These are phyloP conservation scores for Amiota mariae DNA, from an alignment of 2,888 invertebrate species.

Conservation along the genomic window DNA sequence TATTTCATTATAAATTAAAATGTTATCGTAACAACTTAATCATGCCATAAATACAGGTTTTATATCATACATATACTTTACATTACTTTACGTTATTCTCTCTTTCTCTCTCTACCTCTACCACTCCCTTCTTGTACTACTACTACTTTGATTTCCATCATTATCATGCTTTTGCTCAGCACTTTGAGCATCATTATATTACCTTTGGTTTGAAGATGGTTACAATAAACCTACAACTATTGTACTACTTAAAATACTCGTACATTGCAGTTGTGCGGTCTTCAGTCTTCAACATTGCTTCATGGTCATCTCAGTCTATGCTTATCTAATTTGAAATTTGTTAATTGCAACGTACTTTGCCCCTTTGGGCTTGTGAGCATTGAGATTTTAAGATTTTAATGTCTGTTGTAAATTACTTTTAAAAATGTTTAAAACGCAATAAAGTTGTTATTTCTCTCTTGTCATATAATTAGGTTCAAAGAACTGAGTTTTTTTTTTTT, in stretches of 20 bases:
- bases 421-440: conserved; percentile 62
- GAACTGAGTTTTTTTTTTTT: not conserved
- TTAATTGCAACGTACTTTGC: conserved; percentile 53
- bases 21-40: conserved; percentile 64
- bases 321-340: conserved; percentile 61
- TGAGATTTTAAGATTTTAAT: conserved; percentile 45
- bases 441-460: conserved; percentile 53
- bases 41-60: conserved; percentile 49
- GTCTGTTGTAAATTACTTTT: conserved; percentile 61
- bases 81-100: not conserved
- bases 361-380: conserved; percentile 1
- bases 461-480: conserved; percentile 53
- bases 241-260: not conserved
- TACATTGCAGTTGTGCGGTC: not conserved
- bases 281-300: not conserved
- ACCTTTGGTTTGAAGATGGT: conserved; percentile 25
- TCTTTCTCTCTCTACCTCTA: not conserved
- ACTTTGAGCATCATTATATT: conserved; percentile 40
- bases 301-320: conserved; percentile 12
- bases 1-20: conserved; percentile 62
- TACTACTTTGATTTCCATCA: not conserved
- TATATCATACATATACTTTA: conserved; percentile 13
- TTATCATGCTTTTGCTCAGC: conserved; percentile 9
- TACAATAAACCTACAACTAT: not conserved
- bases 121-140: too few species aligned